Conservation (phyloP, 2,888 invertebrate genomes). For the Epiperipatus broadwayi region DNA sequence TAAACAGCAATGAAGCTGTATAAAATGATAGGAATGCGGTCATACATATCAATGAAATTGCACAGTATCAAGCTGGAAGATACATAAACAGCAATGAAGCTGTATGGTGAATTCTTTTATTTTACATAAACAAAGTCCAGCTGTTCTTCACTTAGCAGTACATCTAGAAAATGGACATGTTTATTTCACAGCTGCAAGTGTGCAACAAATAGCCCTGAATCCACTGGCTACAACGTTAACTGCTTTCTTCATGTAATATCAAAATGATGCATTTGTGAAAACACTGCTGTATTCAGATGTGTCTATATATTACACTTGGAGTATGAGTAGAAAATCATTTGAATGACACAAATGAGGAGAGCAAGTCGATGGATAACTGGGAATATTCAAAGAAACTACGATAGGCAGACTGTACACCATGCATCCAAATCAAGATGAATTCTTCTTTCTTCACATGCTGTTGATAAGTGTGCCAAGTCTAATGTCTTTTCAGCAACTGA, state of each 20-base stretch:
- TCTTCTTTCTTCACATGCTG: slow-evolving; percentile 16
- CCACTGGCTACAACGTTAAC: slow-evolving; percentile 19
- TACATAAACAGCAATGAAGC: slow-evolving; percentile 26
- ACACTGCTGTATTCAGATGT: slow-evolving; percentile 19
- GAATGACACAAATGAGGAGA: slow-evolving; percentile 13
- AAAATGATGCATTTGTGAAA: slow-evolving; percentile 18
- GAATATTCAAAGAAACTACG: slow-evolving; percentile 8
- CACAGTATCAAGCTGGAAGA: slow-evolving; percentile 22
- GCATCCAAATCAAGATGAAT: slow-evolving; percentile 14
- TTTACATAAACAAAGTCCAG: slow-evolving; percentile 22
- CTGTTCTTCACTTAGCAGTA: slow-evolving; percentile 21
- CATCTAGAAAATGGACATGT: slow-evolving; percentile 23
- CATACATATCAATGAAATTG: slow-evolving; percentile 20
- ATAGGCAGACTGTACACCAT: slow-evolving; percentile 8
- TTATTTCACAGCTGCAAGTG: slow-evolving; percentile 24
- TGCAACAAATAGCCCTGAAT: slow-evolving; percentile 18
- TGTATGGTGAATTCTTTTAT: slow-evolving; percentile 23
- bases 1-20: slow-evolving; percentile 24
- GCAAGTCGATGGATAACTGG: slow-evolving; percentile 11
- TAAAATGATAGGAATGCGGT: background rate
- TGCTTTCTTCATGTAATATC: slow-evolving; percentile 20
- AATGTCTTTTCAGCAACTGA: slow-evolving; percentile 11
- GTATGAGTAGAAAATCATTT: slow-evolving; percentile 15
- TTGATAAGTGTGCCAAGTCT: slow-evolving; percentile 11
- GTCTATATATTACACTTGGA: slow-evolving; percentile 18